Evolutionary conservation across 2,888 invertebrate species (phyloP).

Genomic region (Busseola fusca): DNA sequence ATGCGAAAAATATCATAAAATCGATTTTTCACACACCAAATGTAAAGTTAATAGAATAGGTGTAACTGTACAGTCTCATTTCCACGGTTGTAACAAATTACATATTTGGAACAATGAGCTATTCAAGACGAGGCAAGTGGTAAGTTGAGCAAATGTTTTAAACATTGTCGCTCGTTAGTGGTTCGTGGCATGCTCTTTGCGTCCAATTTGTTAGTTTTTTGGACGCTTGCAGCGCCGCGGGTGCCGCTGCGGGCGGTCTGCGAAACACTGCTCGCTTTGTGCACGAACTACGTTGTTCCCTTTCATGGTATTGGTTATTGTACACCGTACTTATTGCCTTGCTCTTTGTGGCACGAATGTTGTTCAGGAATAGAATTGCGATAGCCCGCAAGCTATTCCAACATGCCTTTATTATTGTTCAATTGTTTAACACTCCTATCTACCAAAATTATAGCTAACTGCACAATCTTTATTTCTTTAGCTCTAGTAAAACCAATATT

Average conservation of each 20-base stretch:
- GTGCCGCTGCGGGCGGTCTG: slow-evolving; percentile 78
- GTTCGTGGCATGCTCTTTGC: slow-evolving; percentile 62
- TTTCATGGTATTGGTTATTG: slow-evolving; percentile 81
- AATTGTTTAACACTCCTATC: slow-evolving; percentile 48
- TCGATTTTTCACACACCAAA: slow-evolving; percentile 38
- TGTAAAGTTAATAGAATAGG: slow-evolving; percentile 29
- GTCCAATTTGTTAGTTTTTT: slow-evolving; percentile 81
- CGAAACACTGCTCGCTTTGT: slow-evolving; percentile 77
- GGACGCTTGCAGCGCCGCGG: slow-evolving; percentile 74
- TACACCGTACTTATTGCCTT: slow-evolving; percentile 75
- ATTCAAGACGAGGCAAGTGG: slow-evolving; percentile 49
- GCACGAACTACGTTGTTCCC: slow-evolving; percentile 74
- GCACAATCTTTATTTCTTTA: slow-evolving; percentile 58
- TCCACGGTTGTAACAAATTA: slow-evolving; percentile 46
- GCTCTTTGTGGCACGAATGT: slow-evolving; percentile 72
- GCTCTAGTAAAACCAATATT: slow-evolving; percentile 46
- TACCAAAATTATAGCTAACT: slow-evolving; percentile 55
- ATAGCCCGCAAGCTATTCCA: slow-evolving; percentile 70
- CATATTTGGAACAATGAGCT: slow-evolving; percentile 53
- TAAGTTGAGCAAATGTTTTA: slow-evolving; percentile 69
- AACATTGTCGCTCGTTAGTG: slow-evolving; percentile 75
- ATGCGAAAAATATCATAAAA: slow-evolving; percentile 40
- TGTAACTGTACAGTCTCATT: slow-evolving; percentile 41
- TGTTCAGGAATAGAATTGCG: slow-evolving; percentile 71
- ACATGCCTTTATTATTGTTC: slow-evolving; percentile 56